Base-by-base conservation (phyloP, 2,113 vertebrate species). In the Toxostoma redivivum region DNA sequence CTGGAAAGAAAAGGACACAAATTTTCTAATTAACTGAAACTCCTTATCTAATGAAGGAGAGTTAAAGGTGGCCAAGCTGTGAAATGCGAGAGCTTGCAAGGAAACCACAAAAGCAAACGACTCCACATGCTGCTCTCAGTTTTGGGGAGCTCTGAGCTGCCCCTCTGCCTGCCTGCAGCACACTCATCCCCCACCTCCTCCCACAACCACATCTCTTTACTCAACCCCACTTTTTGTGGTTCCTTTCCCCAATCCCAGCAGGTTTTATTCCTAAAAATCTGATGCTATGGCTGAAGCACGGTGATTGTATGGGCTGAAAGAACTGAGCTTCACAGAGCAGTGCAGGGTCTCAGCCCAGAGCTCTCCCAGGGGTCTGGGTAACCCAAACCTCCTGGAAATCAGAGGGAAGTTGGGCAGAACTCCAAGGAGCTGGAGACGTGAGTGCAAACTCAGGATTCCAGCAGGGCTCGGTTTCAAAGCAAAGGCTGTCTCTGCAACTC, bases 71-170 rank as follows among this genome's bases (percentile, higher is more conserved):
- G 27, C 33, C 53, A 38, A 47, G 23, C 57, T 80, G 42, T 19
- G 45, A 77, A 61, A 69, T n/a, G 27, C 77, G 85, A 35, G 48
- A 37, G 45, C 48, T 79, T 44, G 38, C 28, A 45, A 58, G 37
- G 38, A 90, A 90, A 45, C 17, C 66, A 67, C 22, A 40, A 14
- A 38, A 64, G 47, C 25, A 69, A 65, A 45, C 11, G 5, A 3
- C 1, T 11, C 31, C 1, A 0, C 0, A 1, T 24, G 27, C 10
- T 86, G 58, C 70, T 78, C 33, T 44, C 21, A 19, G 69, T 4
- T 37, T 1, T 1, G n/a, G 45, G 37, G 44, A 81, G 81, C 57
- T 42, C n/a, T 22, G 13, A 40, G 37, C 44, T 76, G 54, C 51
- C 33, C 4, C 40, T 50, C 38, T 37, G 40, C 60, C 33, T 40